Conservation (phyloP, 2,797 vertebrate genomes). For the Mallotus villosus region DNA sequence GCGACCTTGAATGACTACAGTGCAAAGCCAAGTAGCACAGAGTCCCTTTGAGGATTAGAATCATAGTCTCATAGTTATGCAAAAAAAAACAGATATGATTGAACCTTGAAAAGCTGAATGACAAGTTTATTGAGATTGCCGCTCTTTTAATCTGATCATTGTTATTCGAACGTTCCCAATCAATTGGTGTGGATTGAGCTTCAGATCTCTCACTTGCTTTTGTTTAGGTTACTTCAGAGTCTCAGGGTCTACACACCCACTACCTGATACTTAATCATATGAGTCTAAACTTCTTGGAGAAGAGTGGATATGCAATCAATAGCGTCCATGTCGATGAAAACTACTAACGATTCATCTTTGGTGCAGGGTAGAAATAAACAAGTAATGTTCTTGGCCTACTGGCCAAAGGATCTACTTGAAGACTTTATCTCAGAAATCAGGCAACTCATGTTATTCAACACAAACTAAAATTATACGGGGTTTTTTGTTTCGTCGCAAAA, state of each 20-base stretch:
- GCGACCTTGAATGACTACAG: constrained; percentile 97
- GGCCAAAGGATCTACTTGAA: no score
- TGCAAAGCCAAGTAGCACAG: constrained; percentile 91
- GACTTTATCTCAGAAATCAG: no score
- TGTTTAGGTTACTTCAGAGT: constrained; percentile 53
- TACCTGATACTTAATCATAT: neutral
- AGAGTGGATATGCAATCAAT: neutral
- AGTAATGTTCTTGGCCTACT: no score
- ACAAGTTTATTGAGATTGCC: constrained; percentile 78
- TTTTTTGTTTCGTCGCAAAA: neutral
- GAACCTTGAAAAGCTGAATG: constrained; percentile 75
- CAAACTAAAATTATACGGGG: no score
- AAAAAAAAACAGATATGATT: constrained; percentile 80
- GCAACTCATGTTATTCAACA: no score
- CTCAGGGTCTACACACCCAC: constrained; percentile 18
- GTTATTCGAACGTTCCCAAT: constrained; percentile 72
- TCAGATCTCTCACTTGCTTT: constrained; percentile 50
- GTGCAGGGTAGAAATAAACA: no score
- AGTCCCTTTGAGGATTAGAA: constrained; percentile 94
- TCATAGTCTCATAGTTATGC: constrained; percentile 91
- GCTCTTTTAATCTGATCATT: constrained; percentile 71
- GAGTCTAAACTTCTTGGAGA: neutral
- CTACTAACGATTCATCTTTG: neutral
- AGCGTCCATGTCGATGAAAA: neutral
- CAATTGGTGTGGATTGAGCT: constrained; percentile 66